Conservation (phyloP, 1,140 invertebrate genomes). For the Scaptomyza graminum region DNA sequence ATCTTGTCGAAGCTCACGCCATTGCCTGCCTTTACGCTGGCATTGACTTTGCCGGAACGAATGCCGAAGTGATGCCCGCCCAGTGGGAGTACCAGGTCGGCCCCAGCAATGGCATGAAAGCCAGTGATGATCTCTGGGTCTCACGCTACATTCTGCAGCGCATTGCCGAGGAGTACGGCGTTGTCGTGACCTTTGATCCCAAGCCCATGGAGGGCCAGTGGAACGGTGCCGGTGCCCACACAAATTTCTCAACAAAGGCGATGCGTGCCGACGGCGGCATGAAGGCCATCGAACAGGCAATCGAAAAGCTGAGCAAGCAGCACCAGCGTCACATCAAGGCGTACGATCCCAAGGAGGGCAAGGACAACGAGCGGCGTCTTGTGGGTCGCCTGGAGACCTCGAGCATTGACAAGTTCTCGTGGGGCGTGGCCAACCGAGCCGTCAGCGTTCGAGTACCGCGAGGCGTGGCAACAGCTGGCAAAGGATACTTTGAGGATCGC, state of each 20-base stretch:
- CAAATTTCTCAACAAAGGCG: slow-evolving; percentile 92
- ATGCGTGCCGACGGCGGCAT: slow-evolving; percentile 93
- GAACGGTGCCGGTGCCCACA: slow-evolving; percentile 95
- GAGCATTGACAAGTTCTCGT: slow-evolving; percentile 91
- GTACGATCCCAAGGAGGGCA: slow-evolving; percentile 94
- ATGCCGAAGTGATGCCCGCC: slow-evolving; percentile 97
- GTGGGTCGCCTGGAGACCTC: slow-evolving; percentile 93
- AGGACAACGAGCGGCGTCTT: slow-evolving; percentile 92
- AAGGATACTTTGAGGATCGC: slow-evolving; percentile 94
- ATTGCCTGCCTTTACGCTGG: slow-evolving; percentile 94
- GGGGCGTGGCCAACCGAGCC: slow-evolving; percentile 89
- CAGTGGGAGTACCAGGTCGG: slow-evolving; percentile 88
- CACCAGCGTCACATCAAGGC: slow-evolving; percentile 94
- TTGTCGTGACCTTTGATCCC: slow-evolving; percentile 92
- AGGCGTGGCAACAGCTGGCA: slow-evolving; percentile 90
- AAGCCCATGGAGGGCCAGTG: slow-evolving; percentile 94
- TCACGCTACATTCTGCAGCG: slow-evolving; percentile 89
- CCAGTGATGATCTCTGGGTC: slow-evolving; percentile 95
- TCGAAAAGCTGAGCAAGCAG: slow-evolving; percentile 91
- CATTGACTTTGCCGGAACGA: slow-evolving; percentile 94
- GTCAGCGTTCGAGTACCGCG: slow-evolving; percentile 90
- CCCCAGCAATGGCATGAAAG: slow-evolving; percentile 91
- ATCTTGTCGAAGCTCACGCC: slow-evolving; percentile 95
- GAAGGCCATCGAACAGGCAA: slow-evolving; percentile 89
- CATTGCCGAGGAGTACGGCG: slow-evolving; percentile 95